phyloP scores from a whole-genome alignment of 2,888 invertebrate genomes.

The Elgonia sp. region DNA sequence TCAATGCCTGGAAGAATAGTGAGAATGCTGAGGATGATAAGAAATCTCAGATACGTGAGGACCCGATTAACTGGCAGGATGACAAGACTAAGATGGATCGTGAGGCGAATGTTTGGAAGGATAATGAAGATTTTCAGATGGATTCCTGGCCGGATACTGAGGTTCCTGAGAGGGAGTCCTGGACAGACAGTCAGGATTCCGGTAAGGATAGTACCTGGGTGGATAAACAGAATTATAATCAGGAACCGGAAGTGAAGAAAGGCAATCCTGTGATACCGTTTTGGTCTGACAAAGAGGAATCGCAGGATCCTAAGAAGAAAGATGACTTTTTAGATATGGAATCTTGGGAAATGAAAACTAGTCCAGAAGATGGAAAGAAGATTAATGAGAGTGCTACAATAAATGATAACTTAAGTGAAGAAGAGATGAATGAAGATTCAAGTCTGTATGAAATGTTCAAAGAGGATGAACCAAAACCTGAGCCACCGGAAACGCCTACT shows the following conservation, averaged over 20 bases:
- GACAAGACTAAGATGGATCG: not conserved
- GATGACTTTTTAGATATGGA: not conserved
- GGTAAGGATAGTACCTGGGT: not conserved
- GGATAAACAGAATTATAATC: not conserved
- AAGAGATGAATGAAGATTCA: not conserved
- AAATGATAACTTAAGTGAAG: not conserved
- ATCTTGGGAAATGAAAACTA: conserved; percentile 2
- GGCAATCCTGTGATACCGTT: not conserved
- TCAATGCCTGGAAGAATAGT: conserved; percentile 4
- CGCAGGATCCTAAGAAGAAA: not conserved
- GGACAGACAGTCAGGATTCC: conserved; percentile 1
- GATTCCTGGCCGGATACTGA: conserved; percentile 34
- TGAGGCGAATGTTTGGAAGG: conserved; percentile 8
- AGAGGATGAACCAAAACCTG: not conserved
- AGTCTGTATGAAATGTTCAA: not conserved
- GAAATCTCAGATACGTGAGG: not conserved
- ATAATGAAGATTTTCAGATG: conserved; percentile 22
- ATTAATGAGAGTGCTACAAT: not conserved
- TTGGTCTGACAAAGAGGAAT: not conserved
- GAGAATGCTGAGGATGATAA: not conserved
- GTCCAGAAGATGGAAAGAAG: not conserved
- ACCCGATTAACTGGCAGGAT: conserved; percentile 1
- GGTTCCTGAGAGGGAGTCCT: not conserved
- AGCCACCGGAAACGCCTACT: not conserved
- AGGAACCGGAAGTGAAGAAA: not conserved